These are phyloP conservation scores for Squalus acanthias DNA, from an alignment of 2,797 vertebrate species.

Conservation along the genomic window DNA sequence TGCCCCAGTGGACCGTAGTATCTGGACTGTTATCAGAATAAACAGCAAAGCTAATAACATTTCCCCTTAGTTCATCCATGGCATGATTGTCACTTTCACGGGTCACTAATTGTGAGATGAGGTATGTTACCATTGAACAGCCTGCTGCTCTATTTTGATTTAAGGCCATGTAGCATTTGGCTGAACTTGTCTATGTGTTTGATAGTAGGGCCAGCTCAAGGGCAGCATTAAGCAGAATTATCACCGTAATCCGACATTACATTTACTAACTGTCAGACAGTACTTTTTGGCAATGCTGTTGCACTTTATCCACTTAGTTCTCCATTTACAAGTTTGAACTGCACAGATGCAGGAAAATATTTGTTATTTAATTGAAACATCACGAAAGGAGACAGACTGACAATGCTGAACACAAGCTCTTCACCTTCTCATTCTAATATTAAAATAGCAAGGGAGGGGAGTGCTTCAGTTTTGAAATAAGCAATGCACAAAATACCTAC, in stretches of 20 bases:
- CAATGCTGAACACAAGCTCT: neutral
- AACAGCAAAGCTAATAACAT: conserved; percentile 46
- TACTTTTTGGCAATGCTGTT: neutral
- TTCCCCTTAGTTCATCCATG: conserved; percentile 44
- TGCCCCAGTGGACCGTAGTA: conserved; percentile 39
- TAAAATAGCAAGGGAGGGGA: neutral
- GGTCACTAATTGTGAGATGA: conserved; percentile 25
- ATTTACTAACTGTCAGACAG: neutral
- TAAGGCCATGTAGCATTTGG: conserved; percentile 28
- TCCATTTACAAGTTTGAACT: neutral
- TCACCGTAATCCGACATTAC: neutral
- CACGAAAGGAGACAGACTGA: neutral
- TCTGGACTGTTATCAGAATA: conserved; percentile 44
- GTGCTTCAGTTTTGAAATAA: neutral
- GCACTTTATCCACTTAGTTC: neutral
- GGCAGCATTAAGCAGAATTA: neutral
- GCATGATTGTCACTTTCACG: conserved; percentile 45
- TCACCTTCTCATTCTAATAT: neutral
- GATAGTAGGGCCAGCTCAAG: neutral
- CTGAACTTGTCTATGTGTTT: conserved; percentile 20
- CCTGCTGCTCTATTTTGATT: neutral
- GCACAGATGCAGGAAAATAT: neutral
- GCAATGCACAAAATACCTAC: too few relatives aligned
- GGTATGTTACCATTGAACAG: too few relatives aligned
- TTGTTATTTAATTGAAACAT: neutral